phyloP scores from a whole-genome alignment of 2,113 vertebrate species.

The Xenus cinereus region DNA sequence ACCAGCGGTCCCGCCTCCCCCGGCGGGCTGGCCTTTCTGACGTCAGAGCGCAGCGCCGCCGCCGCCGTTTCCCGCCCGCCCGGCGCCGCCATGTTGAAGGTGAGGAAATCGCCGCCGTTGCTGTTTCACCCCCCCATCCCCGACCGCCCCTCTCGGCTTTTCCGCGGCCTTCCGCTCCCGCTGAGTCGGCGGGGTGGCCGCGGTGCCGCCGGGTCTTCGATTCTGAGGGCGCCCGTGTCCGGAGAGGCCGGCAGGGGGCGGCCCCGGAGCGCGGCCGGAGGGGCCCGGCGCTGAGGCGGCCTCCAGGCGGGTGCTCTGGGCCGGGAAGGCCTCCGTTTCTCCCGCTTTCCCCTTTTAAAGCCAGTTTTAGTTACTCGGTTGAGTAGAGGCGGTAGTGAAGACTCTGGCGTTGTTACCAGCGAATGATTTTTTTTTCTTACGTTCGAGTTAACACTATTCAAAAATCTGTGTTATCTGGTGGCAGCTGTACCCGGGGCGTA shows the following conservation, averaged over 20 bases:
- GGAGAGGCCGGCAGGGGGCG: neutral
- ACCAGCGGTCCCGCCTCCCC: neutral
- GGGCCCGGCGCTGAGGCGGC: neutral
- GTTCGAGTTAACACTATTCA: fast-evolving
- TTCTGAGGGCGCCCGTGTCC: neutral
- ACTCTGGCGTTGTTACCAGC: neutral
- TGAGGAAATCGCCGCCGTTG: neutral
- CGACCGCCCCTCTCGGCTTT: neutral
- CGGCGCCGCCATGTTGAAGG: neutral
- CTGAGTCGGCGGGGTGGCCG: neutral
- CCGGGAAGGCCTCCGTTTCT: no score
- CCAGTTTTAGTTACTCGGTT: no score
- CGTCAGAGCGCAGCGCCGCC: neutral
- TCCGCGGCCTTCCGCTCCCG: neutral
- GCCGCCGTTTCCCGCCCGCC: neutral
- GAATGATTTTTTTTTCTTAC: neutral
- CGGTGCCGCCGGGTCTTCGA: neutral
- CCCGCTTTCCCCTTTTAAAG: no score
- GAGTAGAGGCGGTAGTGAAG: neutral
- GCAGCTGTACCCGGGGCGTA: neutral
- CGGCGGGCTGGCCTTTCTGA: neutral
- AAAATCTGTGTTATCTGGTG: no score
- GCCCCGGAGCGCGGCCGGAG: neutral
- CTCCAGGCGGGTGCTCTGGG: neutral
- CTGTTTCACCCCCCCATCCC: no score